Evolutionary conservation across 2,797 vertebrate genomes (phyloP).

Genomic region (Gallinago stenura): DNA sequence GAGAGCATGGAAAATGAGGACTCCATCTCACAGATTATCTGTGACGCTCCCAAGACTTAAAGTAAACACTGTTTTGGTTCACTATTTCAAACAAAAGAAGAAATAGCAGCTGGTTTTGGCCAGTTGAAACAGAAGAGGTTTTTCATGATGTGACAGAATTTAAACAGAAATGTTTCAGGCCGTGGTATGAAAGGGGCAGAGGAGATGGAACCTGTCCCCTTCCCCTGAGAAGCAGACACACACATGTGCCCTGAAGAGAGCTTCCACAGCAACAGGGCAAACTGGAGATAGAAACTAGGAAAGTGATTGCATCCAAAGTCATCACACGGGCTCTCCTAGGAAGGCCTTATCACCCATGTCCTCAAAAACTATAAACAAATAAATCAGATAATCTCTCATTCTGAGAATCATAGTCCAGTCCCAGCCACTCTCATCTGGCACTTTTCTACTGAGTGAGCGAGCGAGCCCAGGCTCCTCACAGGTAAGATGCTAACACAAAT

Average conservation of each 20-base stretch:
- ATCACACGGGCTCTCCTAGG: neutral
- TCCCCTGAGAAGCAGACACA: neutral
- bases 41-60: slow-evolving; percentile 53
- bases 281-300: neutral
- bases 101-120: slow-evolving; percentile 52
- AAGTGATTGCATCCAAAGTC: neutral
- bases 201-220: neutral
- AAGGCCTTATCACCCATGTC: neutral
- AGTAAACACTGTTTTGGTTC: slow-evolving; percentile 49
- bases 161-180: slow-evolving; percentile 23
- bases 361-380: neutral
- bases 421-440: neutral
- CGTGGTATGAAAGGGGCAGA: neutral
- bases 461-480: fast-evolving
- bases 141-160: slow-evolving; percentile 8
- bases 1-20: slow-evolving; percentile 42
- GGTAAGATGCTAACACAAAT: neutral
- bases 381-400: neutral
- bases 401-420: neutral
- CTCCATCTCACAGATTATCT: slow-evolving; percentile 63
- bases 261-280: neutral
- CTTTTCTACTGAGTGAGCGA: neutral
- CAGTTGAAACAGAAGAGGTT: slow-evolving; percentile 11
- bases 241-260: neutral
- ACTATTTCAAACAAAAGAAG: slow-evolving; percentile 57